Percentiles rank a stretch among this genome's conserved stretches.
Evolutionary conservation across 1,140 invertebrate genomes (phyloP).

Genomic region (Drosophila arizonae): DNA sequence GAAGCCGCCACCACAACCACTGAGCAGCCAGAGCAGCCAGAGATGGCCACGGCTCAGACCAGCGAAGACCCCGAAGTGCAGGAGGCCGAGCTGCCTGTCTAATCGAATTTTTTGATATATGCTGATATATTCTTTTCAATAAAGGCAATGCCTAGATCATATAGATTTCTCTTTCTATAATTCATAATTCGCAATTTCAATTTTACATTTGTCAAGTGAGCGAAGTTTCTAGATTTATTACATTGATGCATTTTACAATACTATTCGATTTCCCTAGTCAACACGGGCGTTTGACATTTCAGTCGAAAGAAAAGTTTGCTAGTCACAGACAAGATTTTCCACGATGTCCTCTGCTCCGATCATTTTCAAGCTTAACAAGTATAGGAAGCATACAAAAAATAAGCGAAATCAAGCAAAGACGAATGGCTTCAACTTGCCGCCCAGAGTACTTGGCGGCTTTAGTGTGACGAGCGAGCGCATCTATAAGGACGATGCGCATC

Average conservation of each 20-base stretch:
- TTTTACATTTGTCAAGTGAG: no score
- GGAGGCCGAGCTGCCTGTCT: conserved; percentile 48
- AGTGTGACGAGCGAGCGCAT: conserved; percentile 6
- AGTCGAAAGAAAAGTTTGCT: neutral
- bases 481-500: neutral
- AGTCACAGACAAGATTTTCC: neutral
- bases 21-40: conserved; percentile 34
- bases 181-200: no score
- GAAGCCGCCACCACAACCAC: conserved; percentile 29
- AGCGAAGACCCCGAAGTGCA: conserved; percentile 31
- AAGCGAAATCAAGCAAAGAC: neutral
- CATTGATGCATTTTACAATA: neutral
- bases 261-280: neutral
- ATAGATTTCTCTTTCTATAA: no score
- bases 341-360: neutral
- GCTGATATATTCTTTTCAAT: conserved; percentile 14
- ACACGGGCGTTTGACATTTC: neutral
- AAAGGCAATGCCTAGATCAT: conserved; percentile 22
- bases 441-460: neutral
- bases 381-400: neutral
- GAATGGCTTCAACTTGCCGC: neutral
- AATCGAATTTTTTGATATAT: conserved; percentile 4
- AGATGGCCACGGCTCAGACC: conserved; percentile 10
- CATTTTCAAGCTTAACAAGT: neutral
- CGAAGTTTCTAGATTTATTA: no score